Evolutionary conservation across 2,797 vertebrate species (phyloP).

Genomic region (Rhinatrema bivittatum): DNA sequence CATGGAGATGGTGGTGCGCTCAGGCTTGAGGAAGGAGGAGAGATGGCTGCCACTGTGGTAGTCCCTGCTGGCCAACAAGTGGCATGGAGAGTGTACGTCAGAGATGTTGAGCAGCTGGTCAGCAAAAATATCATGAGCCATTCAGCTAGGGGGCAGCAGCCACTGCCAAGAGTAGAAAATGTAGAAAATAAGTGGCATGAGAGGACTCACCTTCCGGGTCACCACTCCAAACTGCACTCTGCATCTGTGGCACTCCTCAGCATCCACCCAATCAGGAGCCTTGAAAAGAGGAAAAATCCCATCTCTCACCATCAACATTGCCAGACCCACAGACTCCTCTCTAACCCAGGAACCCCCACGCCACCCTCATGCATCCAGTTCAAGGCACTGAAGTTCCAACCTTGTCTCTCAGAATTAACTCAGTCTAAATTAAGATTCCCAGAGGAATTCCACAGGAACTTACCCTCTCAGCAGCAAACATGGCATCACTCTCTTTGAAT

Average conservation of each 20-base stretch:
- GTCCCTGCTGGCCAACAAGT: too few species aligned
- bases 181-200: background rate
- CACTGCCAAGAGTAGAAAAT: background rate
- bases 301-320: background rate
- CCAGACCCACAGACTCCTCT: background rate
- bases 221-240: slow-evolving; percentile 94
- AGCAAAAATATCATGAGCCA: too few species aligned
- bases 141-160: too few species aligned
- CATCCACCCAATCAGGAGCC: slow-evolving; percentile 98
- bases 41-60: too few species aligned
- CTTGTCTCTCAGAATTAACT: too few species aligned
- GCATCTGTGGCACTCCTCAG: slow-evolving; percentile 94
- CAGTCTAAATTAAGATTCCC: background rate
- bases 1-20: background rate
- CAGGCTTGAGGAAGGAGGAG: too few species aligned
- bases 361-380: too few species aligned
- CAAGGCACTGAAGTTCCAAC: too few species aligned
- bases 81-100: too few species aligned
- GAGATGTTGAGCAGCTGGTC: too few species aligned
- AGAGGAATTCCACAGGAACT: slow-evolving; percentile 29
- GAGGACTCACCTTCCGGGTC: slow-evolving; percentile 82
- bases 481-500: slow-evolving; percentile 96
- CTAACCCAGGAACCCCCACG: background rate
- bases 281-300: slow-evolving; percentile 21
- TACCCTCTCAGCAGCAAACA: slow-evolving; percentile 94